These are phyloP conservation scores for Heterodera schachtii DNA, from an alignment of 1,140 invertebrate species.

Conservation along the genomic window DNA sequence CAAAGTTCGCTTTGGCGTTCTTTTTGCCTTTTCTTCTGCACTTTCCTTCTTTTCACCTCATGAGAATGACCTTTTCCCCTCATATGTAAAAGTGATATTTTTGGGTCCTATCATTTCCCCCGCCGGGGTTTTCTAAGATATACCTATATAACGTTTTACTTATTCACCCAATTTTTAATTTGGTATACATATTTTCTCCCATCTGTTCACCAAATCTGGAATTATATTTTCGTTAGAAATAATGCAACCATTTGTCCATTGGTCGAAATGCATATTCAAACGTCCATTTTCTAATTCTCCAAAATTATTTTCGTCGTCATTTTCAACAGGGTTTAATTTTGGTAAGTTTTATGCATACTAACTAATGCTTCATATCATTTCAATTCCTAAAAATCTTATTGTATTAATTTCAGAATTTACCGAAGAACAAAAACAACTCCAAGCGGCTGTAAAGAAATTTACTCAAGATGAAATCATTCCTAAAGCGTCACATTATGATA, in stretches of 20 bases:
- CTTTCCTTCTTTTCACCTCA: no score
- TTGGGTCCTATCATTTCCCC: no score
- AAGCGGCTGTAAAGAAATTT: constrained; percentile 87
- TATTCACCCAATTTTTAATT: no score
- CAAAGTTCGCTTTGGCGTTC: neutral
- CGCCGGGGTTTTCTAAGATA: no score
- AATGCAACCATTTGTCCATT: neutral
- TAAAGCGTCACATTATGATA: constrained; percentile 84
- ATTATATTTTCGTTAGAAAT: neutral
- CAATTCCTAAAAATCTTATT: no score
- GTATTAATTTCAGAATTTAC: constrained; percentile 49
- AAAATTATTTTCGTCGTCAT: neutral
- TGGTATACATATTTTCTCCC: neutral
- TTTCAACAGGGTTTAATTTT: neutral
- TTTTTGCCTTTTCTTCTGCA: neutral
- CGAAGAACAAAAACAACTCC: constrained; percentile 73
- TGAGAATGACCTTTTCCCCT: no score
- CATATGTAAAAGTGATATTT: no score
- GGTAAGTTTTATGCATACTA: neutral
- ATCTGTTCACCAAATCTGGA: neutral
- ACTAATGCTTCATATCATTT: no score
- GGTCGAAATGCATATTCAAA: neutral
- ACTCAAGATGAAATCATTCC: constrained; percentile 87
- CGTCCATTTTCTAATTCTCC: neutral
- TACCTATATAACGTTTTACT: no score